Percentiles rank a stretch among this genome's conserved stretches.
Conservation (phyloP, 2,113 vertebrate genomes). For the Elaphurus davidianus region DNA sequence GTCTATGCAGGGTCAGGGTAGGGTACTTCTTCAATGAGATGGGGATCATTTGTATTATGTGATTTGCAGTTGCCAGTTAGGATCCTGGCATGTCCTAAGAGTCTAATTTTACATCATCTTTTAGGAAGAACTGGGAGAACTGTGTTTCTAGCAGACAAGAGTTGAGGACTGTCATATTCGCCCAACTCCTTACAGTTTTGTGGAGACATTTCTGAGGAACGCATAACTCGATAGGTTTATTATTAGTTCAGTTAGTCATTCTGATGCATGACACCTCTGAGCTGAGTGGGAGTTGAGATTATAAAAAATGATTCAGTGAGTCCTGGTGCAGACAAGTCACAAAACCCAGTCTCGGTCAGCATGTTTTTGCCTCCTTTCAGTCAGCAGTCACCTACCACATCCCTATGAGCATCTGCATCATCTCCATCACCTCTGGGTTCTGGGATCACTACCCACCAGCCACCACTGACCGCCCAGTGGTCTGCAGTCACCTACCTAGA, state of each 20-base stretch:
- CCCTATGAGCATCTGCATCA: rapidly evolving
- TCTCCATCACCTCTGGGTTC: rapidly evolving
- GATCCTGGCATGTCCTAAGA: background rate
- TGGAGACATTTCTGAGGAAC: background rate
- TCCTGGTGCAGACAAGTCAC: background rate
- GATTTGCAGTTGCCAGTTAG: background rate
- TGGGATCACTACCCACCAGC: background rate
- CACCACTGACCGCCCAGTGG: background rate
- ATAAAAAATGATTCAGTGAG: background rate
- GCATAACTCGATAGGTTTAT: background rate
- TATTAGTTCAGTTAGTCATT: constrained; percentile 24
- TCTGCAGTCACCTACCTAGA: background rate
- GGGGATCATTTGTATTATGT: background rate
- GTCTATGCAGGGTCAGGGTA: background rate
- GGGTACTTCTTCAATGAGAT: background rate
- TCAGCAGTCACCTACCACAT: background rate
- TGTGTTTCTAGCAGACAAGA: background rate
- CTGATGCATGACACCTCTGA: background rate
- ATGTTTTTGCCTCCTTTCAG: background rate
- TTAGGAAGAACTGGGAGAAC: background rate
- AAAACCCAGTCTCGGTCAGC: background rate
- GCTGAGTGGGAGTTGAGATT: background rate
- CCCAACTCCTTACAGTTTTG: background rate
- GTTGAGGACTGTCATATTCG: background rate
- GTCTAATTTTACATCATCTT: background rate